A percentile compares a stretch with the other conserved stretches of the same genome.
Conservation (phyloP, 1,140 invertebrate species). For the Thereuonema tuberculata region DNA sequence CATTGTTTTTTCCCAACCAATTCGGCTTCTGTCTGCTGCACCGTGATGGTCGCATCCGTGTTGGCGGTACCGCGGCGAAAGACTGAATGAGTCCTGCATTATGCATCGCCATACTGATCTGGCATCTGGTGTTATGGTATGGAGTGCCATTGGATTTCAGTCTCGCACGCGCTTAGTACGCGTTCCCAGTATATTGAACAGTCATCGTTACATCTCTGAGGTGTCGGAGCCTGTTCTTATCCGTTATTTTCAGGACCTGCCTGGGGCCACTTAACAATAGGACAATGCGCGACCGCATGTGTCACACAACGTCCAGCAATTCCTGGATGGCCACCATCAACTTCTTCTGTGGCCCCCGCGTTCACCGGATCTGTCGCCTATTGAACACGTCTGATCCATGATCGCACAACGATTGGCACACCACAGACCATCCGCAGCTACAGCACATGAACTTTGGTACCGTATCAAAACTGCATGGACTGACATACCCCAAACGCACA, state of each 20-base stretch:
- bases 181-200: background rate
- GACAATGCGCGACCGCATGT: background rate
- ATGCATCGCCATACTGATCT: background rate
- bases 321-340: background rate
- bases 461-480: background rate
- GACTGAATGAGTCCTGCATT: background rate
- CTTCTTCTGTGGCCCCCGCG: background rate
- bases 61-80: background rate
- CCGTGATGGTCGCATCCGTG: background rate
- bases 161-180: background rate
- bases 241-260: too few species aligned
- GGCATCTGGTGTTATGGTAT: background rate
- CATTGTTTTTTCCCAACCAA: too few species aligned
- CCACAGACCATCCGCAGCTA: background rate
- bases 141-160: background rate
- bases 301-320: background rate
- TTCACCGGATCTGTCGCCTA: background rate
- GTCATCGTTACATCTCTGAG: background rate
- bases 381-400: too few species aligned
- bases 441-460: background rate
- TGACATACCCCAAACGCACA: background rate
- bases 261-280: too few species aligned
- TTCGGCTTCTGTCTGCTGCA: background rate
- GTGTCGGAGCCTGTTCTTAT: background rate
- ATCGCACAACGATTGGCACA: background rate